Evolutionary conservation across 2,888 invertebrate genomes (phyloP), one percentile per base, ranked within the genome.

Genomic region (Chirona hameri): DNA sequence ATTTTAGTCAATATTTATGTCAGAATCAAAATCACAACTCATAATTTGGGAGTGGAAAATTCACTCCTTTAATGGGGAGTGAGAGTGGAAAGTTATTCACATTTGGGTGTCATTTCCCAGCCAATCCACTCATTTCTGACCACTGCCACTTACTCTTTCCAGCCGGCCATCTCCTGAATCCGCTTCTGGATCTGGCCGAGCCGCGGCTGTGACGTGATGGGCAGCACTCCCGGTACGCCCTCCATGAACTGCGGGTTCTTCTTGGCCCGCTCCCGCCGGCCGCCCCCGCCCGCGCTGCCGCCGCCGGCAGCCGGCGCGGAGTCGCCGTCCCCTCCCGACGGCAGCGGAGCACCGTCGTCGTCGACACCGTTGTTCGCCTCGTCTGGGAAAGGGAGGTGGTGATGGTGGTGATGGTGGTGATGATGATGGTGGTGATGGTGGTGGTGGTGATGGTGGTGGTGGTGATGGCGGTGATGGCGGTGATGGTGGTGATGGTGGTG

Each of bases 221-320:
- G 91, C 18, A 90, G 87, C 0, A 98, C 96, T 0, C 95, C 95
- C 0, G 91, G 90, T 0, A 98, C 93, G 0, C 96, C 97, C 24
- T 92, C 92, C 95, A 98, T 96, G 88, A 98, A 98, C 7, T 89
- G 88, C 0, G 93, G 91, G 87, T 92, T 92, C 85, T 91, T 92
- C 84, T 91, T 90, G 31, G 86, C 86, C 48, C 86, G 85, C 83
- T 92, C 92, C n/a, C 89, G 89, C 18, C 83, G 31, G 46, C 83
- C 76, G 52, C 82, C 82, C 12, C 79, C 84, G 29, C 81, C 82
- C 21, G 29, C 69, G 18, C 79, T 69, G 52, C 79, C 27, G 89
- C 87, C 82, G 52, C 79, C 27, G 89, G 87, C 82, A 84, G 83
- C 83, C 84, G 84, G 79, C 83, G 82, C 69, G 81, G 79, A 81